A percentile compares a stretch with the other conserved stretches of the same genome.
Evolutionary conservation across 2,113 vertebrate species (phyloP).

Genomic region (Anguilla japonica): DNA sequence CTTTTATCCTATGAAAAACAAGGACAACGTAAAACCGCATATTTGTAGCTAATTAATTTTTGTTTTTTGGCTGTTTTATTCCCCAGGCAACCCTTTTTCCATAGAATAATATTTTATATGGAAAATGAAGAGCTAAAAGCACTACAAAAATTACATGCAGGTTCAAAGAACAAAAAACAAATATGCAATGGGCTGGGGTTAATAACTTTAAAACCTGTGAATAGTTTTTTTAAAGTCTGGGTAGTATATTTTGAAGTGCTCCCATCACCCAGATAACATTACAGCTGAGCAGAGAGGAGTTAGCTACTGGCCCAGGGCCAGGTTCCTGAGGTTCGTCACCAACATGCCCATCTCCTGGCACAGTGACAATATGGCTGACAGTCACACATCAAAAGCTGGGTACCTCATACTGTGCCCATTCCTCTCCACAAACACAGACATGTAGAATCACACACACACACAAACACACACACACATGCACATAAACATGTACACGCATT

Average conservation of each 20-base stretch:
- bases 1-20: background rate
- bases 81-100: background rate
- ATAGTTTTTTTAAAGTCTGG: background rate
- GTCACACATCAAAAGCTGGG: background rate
- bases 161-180: background rate
- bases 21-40: background rate
- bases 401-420: background rate
- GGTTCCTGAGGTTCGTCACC: background rate
- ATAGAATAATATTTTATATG: background rate
- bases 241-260: background rate
- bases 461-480: background rate
- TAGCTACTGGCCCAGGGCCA: slow-evolving; percentile 11
- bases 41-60: background rate
- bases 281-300: background rate
- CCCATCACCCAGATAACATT: background rate
- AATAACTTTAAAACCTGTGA: background rate
- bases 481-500: no score
- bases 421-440: background rate
- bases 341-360: background rate
- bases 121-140: background rate
- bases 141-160: background rate
- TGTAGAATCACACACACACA: background rate
- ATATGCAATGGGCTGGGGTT: background rate
- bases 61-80: background rate
- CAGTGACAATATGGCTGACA: background rate